phyloP scores from a whole-genome alignment of 53 echinoderm and acorn worm genomes.

The Crossaster papposus region DNA sequence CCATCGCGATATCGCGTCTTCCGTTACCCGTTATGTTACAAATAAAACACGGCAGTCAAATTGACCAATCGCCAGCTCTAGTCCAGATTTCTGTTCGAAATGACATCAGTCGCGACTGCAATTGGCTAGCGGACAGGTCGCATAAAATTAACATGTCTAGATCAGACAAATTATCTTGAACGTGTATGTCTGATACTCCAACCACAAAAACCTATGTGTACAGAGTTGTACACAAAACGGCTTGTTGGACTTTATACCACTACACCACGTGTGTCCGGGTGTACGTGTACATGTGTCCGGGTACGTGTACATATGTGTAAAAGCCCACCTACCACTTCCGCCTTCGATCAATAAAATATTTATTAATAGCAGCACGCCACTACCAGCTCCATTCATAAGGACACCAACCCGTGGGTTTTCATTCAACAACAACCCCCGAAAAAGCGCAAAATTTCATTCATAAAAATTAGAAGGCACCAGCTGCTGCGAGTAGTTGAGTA shows the following conservation, averaged over 20 bases:
- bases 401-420: slow-evolving; percentile 5
- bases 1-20: too few species aligned
- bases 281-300: too few species aligned
- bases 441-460: slow-evolving; percentile 31
- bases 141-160: too few species aligned
- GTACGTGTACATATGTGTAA: background rate
- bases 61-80: too few species aligned
- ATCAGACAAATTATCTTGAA: too few species aligned
- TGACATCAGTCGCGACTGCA: too few species aligned
- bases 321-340: slow-evolving; percentile 42
- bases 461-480: slow-evolving; percentile 36
- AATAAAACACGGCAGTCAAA: too few species aligned
- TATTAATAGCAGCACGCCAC: slow-evolving; percentile 4
- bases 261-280: background rate
- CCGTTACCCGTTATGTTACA: too few species aligned
- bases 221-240: background rate
- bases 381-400: slow-evolving; percentile 39
- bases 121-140: too few species aligned
- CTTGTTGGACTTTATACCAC: background rate
- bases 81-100: too few species aligned
- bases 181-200: too few species aligned
- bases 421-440: slow-evolving; percentile 1
- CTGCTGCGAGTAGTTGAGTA: slow-evolving; percentile 9
- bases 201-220: too few species aligned
- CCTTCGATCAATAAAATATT: slow-evolving; percentile 47